Base-by-base conservation (phyloP, 2,888 invertebrate species). In the Zygaena filipendulae region DNA sequence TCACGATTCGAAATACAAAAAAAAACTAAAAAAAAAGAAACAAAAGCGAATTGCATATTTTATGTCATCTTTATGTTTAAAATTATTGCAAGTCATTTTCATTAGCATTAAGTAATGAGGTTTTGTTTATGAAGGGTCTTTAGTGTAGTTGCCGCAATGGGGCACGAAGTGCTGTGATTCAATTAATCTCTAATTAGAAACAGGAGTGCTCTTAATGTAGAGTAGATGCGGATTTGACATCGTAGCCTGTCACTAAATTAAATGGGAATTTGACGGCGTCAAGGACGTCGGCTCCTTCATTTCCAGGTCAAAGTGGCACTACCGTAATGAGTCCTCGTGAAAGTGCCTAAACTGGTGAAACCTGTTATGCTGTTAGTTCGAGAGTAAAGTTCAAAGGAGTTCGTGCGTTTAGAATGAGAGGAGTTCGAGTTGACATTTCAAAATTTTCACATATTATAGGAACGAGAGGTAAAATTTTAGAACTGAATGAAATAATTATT, bases 171-270 rank as follows among this genome's bases (percentile, higher is more conserved):
- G 44, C 57, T 54, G 51, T 68, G 59, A 74, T 64, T 75, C 67
- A 74, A 75, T 75, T 77, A 75, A 69, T 70, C 61, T 59, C 61
- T 75, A 75, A 77, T 77, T 75, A 75, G 64, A 53, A 58, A 47
- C 54, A 62, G 64, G 72, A 74, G 77, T 74, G 75, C 75, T 74
- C 63, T 71, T 71, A 69, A 63, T 62, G 71, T 62, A 62, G 61
- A 60, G 61, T 52, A 56, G 62, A 59, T 56, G 50, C 43, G 61
- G 69, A 71, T 70, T 68, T 67, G 69, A 69, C 69, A 59, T 62
- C 60, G 58, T 49, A 47, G 54, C 55, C 56, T 68, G 72, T 64
- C 70, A 60, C 52, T 52, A 42, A 45, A 53, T 60, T 59, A 70
- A 75, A 72, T 75, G 71, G 71, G 58, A 67, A 64, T 60, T 61